Percentiles rank a stretch among this genome's conserved stretches.
Conservation (phyloP, 1,140 invertebrate species). For the Macrotrachela quadricornifera region DNA sequence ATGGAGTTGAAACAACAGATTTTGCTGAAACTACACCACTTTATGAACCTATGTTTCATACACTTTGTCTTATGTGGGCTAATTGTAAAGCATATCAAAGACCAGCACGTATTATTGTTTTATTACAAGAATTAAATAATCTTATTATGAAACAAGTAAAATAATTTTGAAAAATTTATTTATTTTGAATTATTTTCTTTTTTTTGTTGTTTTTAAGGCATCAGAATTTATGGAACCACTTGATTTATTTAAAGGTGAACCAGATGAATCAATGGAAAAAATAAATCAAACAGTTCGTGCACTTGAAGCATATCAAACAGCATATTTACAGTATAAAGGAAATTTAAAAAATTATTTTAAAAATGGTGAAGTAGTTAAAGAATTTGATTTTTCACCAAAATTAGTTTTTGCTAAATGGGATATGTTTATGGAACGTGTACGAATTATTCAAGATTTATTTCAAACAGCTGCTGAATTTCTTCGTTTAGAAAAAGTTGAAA, state of each 20-base stretch:
- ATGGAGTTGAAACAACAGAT: slow-evolving; percentile 57
- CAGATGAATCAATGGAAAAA: slow-evolving; percentile 46
- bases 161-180: neutral
- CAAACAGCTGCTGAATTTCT: slow-evolving; percentile 72
- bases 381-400: slow-evolving; percentile 70
- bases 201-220: slow-evolving; percentile 35
- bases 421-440: slow-evolving; percentile 54
- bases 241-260: slow-evolving; percentile 47
- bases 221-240: slow-evolving; percentile 60
- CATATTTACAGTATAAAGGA: slow-evolving; percentile 42
- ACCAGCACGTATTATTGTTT: slow-evolving; percentile 61
- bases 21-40: slow-evolving; percentile 43
- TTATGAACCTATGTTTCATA: slow-evolving; percentile 45
- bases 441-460: slow-evolving; percentile 67
- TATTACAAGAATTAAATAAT: slow-evolving; percentile 71
- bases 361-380: slow-evolving; percentile 36
- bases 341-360: slow-evolving; percentile 44
- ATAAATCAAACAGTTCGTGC: slow-evolving; percentile 62
- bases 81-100: slow-evolving; percentile 69
- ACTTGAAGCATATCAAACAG: slow-evolving; percentile 45
- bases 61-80: slow-evolving; percentile 65
- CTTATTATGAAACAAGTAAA: slow-evolving; percentile 47
- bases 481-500: slow-evolving; percentile 80
- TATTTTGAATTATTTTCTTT: neutral
- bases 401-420: slow-evolving; percentile 63